Evolutionary conservation across 2,888 invertebrate species (phyloP).

Genomic region (Zaprionus bogoriensis): DNA sequence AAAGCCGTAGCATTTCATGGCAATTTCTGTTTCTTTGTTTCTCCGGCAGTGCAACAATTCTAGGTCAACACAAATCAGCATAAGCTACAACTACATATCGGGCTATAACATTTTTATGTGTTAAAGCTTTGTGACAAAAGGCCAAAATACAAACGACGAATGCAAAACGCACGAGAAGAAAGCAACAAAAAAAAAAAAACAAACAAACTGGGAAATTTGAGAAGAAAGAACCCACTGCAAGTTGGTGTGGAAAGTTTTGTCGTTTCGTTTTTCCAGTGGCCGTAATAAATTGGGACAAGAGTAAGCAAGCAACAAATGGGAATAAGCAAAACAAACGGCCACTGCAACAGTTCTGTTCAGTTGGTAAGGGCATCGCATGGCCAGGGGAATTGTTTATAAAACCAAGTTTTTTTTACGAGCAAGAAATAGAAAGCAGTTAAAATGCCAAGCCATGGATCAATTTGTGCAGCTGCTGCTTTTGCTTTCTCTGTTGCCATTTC

Average conservation of each 20-base stretch:
- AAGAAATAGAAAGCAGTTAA: constrained; percentile 52
- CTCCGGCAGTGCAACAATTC: constrained; percentile 44
- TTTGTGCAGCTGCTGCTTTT: constrained; percentile 43
- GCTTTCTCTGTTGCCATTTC: constrained; percentile 2
- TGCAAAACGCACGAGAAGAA: constrained; percentile 24
- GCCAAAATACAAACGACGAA: constrained; percentile 51
- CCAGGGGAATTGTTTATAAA: constrained; percentile 42
- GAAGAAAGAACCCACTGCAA: constrained; percentile 45
- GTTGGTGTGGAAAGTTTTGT: constrained; percentile 52
- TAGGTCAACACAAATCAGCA: constrained; percentile 75
- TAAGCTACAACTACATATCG: constrained; percentile 74
- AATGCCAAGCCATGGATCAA: constrained; percentile 57
- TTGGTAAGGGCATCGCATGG: constrained; percentile 20
- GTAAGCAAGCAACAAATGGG: constrained; percentile 72
- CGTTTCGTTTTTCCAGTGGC: constrained; percentile 31
- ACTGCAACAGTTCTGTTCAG: constrained; percentile 57
- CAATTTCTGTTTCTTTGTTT: constrained; percentile 1
- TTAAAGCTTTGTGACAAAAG: constrained; percentile 75
- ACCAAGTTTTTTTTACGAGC: constrained; percentile 49
- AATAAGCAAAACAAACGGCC: constrained; percentile 69
- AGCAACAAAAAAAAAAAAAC: constrained; percentile 2
- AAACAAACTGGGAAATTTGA: too few relatives aligned
- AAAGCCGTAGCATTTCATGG: constrained; percentile 47
- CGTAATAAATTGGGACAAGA: constrained; percentile 68
- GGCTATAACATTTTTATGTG: constrained; percentile 77